Percentiles rank a stretch among this genome's conserved stretches.
Evolutionary conservation across 1,140 invertebrate species (phyloP).

Genomic region (Euwallacea similis): DNA sequence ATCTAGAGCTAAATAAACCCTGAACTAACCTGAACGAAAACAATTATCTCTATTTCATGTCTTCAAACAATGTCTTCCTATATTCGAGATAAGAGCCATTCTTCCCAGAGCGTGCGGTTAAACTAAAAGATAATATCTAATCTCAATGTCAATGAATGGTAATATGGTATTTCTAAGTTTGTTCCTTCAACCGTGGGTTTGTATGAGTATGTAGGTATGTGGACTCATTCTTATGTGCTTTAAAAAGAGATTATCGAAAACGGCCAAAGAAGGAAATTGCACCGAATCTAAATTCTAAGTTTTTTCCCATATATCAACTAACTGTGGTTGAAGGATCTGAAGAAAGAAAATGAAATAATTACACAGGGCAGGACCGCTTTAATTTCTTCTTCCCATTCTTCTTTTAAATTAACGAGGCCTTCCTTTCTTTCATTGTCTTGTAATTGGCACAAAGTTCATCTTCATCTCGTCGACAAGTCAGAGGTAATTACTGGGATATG

Average conservation of each 20-base stretch:
- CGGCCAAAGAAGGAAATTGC: background rate
- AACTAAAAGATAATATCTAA: constrained; percentile 18
- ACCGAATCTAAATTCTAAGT: background rate
- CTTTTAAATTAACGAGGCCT: background rate
- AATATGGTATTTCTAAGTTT: constrained; percentile 17
- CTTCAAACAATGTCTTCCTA: constrained; percentile 25
- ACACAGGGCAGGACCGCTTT: constrained; percentile 1
- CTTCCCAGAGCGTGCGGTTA: constrained; percentile 22
- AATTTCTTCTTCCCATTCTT: constrained; percentile 6
- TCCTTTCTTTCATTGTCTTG: constrained; percentile 20
- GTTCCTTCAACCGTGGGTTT: background rate
- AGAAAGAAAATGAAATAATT: constrained; percentile 25
- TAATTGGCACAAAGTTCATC: constrained; percentile 7
- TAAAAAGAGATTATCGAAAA: background rate
- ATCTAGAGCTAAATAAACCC: too few species aligned
- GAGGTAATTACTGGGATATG: background rate
- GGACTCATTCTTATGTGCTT: background rate
- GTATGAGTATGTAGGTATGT: background rate
- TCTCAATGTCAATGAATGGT: constrained; percentile 19
- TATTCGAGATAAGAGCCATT: constrained; percentile 20
- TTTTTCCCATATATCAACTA: constrained; percentile 9
- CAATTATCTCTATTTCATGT: constrained; percentile 15
- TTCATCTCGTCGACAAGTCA: background rate
- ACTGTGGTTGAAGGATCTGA: constrained; percentile 9
- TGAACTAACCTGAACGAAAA: background rate